Evolutionary conservation across 2,888 invertebrate species (phyloP), one percentile per base, ranked within the genome.

Genomic region (Barypeithes pellucidus): DNA sequence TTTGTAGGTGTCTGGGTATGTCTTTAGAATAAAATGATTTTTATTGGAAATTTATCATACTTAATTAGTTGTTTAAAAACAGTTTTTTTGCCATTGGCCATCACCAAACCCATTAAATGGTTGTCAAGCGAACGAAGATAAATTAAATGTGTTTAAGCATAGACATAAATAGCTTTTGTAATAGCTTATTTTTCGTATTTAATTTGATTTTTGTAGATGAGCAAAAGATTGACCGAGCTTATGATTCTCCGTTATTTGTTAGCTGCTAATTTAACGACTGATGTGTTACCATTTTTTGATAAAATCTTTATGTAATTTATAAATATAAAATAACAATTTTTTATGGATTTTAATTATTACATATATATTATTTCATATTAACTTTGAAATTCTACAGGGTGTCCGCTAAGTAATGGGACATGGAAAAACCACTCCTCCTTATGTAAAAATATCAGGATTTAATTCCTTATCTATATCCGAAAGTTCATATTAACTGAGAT

Each of bases 81-180:
- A 57, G 54, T 54, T 36, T 61, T 43, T 61, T 61, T 61, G 61
- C 41, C 20, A 24, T 61, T 24, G 61, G 43, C 24, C 20, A 60
- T 60, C 36, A 60, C 14, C 60, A 18, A 60, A 41, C 41, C 60
- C 41, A 60, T 60, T 60, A 39, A 60, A 60, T 41, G 41, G 39
- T 39, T 60, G 60, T 60, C 60, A 60, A 60, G 11, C 18, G 36
- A 14, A 60, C 18, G 60, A 60, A 60, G 60, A 60, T 60, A 60
- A 39, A 60, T 60, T 39, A 39, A 39, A 60, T 18, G 22, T 39
- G n/a, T 60, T 60, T 60, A 41, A n/a, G 11, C n/a, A 39, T 60
- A 39, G 41, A 60, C 20, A n/a, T 20, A 60, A 59, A 60, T 22
- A 16, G 22, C 22, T 41, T 60, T 60, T 60, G 24, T 60, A 41